A percentile compares a stretch with the other conserved stretches of the same genome.
These are phyloP conservation scores for Molossus molossus DNA, from an alignment of 2,797 vertebrate species.

Conservation along the genomic window DNA sequence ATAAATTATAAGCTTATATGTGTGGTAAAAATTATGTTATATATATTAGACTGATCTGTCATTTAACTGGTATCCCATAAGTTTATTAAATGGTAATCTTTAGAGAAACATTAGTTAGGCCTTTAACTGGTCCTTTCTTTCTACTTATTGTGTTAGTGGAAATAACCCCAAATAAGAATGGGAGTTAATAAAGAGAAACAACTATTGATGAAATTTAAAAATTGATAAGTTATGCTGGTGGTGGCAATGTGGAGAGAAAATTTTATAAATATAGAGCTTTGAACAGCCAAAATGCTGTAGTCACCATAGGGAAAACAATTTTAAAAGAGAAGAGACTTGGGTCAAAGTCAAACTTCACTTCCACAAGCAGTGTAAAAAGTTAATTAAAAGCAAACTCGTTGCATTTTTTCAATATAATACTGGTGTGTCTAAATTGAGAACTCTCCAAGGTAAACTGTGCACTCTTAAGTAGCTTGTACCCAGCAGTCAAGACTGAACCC, in stretches of 20 bases:
- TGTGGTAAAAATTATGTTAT: not conserved
- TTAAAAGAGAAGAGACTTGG: slow-evolving; percentile 53
- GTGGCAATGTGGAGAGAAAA: not conserved
- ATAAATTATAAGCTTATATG: not conserved
- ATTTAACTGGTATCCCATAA: not conserved
- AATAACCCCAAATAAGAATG: not conserved
- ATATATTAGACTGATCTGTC: not conserved
- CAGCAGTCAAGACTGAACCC: not conserved
- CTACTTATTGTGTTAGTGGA: not conserved
- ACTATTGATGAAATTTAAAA: not conserved
- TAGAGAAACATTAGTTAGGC: not conserved
- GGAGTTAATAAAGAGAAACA: not conserved
- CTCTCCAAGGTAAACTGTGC: not conserved
- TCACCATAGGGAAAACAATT: not conserved
- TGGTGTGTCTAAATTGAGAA: not conserved
- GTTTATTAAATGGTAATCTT: not conserved
- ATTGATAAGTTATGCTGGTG: not conserved
- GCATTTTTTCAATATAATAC: not conserved
- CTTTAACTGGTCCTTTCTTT: slow-evolving; percentile 18
- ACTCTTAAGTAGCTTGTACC: not conserved
- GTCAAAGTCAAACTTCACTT: not conserved
- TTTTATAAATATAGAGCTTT: not conserved
- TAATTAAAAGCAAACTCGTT: not conserved
- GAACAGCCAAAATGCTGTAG: not conserved
- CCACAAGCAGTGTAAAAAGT: not conserved